Evolutionary conservation across 1,140 invertebrate genomes (phyloP).

Genomic region (Alviniconcha marisindica): DNA sequence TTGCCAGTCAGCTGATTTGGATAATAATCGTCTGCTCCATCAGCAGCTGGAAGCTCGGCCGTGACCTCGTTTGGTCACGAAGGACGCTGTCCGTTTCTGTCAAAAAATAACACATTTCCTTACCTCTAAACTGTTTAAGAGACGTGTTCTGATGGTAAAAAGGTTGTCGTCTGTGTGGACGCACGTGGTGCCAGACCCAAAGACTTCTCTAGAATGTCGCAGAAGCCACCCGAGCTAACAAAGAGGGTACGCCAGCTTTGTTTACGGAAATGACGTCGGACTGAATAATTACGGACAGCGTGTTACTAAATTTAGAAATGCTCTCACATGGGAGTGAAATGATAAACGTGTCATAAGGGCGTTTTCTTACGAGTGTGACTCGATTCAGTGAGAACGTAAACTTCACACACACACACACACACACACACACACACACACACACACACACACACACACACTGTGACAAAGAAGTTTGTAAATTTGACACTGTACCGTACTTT

Average conservation of each 20-base stretch:
- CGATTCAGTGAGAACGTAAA: no score
- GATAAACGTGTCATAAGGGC: no score
- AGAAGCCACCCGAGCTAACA: background rate
- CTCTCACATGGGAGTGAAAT: background rate
- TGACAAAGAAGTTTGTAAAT: no score
- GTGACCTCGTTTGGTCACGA: conserved; percentile 35
- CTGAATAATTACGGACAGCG: background rate
- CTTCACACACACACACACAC: no score
- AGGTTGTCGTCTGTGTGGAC: background rate
- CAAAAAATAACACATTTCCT: background rate
- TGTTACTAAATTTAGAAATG: conserved; percentile 26
- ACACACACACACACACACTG: no score
- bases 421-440: no score
- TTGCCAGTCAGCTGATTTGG: conserved; percentile 20
- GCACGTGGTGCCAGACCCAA: background rate
- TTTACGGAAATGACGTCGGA: conserved; percentile 38
- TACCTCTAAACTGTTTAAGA: conserved; percentile 1
- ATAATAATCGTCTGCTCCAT: conserved; percentile 27
- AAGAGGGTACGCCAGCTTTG: conserved; percentile 33
- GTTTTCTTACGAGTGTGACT: no score
- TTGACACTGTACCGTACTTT: no score
- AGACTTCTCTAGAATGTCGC: conserved; percentile 33
- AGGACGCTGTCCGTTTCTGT: conserved; percentile 1
- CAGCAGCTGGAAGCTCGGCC: conserved; percentile 1
- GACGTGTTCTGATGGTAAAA: background rate